These are phyloP conservation scores for Micoletzkya japonica DNA, from an alignment of 2,888 invertebrate genomes.

Conservation along the genomic window DNA sequence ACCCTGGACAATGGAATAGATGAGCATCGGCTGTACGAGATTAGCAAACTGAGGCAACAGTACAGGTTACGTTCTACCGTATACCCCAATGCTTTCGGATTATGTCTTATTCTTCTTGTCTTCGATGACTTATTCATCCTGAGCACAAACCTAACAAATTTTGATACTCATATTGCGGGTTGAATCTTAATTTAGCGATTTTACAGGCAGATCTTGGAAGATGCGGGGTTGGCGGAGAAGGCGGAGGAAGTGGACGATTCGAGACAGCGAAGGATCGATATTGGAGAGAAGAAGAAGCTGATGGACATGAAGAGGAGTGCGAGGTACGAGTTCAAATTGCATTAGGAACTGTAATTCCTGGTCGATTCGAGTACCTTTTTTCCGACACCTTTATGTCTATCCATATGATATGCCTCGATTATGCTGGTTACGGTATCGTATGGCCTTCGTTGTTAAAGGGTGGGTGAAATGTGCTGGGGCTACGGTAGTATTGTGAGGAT, in stretches of 20 bases:
- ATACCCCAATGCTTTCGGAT: neutral
- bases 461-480: neutral
- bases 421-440: no score
- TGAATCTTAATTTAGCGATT: neutral
- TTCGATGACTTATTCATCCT: neutral
- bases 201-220: constrained; percentile 54
- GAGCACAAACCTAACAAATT: neutral
- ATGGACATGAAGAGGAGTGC: constrained; percentile 77
- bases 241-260: constrained; percentile 44
- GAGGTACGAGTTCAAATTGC: constrained; percentile 56
- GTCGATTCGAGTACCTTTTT: no score
- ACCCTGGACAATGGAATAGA: constrained; percentile 86
- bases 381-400: no score
- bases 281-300: constrained; percentile 86
- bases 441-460: no score
- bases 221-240: constrained; percentile 55
- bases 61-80: constrained; percentile 36
- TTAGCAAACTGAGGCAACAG: constrained; percentile 87
- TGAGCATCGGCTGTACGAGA: constrained; percentile 94
- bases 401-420: no score
- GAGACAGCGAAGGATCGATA: constrained; percentile 70
- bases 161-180: neutral
- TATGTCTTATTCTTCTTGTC: neutral
- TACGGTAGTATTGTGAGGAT: neutral
- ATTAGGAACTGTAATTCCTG: neutral